phyloP scores from a whole-genome alignment of 1,140 invertebrate genomes.

The Pseudobourletiella spinata region DNA sequence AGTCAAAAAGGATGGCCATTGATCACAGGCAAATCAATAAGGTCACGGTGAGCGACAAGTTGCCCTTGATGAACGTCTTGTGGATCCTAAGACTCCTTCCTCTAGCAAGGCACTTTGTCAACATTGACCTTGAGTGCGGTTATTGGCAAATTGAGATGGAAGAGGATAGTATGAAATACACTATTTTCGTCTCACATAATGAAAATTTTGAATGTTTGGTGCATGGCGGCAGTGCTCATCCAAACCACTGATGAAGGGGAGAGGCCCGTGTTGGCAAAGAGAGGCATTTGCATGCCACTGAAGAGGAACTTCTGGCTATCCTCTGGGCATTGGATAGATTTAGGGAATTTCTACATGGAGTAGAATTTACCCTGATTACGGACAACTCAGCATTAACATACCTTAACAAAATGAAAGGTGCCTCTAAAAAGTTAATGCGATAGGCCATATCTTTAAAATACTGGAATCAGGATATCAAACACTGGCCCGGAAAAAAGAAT shows the following conservation, averaged over 20 bases:
- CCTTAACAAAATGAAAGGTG: conserved; percentile 8
- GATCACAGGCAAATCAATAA: too few relatives aligned
- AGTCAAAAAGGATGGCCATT: too few relatives aligned
- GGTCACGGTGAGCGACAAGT: too few relatives aligned
- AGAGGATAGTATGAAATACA: too few relatives aligned
- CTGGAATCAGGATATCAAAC: conserved; percentile 29
- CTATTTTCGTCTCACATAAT: too few relatives aligned
- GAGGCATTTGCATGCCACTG: not conserved
- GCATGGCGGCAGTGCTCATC: too few relatives aligned
- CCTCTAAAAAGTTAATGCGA: conserved; percentile 14
- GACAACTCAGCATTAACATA: conserved; percentile 19
- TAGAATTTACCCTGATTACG: conserved; percentile 18
- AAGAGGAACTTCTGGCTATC: conserved; percentile 21
- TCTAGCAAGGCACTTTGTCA: too few relatives aligned
- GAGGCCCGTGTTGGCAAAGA: conserved; percentile 12
- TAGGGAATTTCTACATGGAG: conserved; percentile 14
- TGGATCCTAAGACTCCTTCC: too few relatives aligned
- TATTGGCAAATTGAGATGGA: too few relatives aligned
- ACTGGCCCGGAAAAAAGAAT: conserved; percentile 38
- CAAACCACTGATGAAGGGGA: conserved; percentile 10
- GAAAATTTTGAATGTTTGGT: too few relatives aligned
- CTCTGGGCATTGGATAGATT: conserved; percentile 24
- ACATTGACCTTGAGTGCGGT: too few relatives aligned
- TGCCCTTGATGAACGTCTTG: too few relatives aligned
- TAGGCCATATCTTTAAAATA: conserved; percentile 32